These are phyloP conservation scores for Drosophila lutescens DNA, from an alignment of 2,888 invertebrate genomes.

Conservation along the genomic window DNA sequence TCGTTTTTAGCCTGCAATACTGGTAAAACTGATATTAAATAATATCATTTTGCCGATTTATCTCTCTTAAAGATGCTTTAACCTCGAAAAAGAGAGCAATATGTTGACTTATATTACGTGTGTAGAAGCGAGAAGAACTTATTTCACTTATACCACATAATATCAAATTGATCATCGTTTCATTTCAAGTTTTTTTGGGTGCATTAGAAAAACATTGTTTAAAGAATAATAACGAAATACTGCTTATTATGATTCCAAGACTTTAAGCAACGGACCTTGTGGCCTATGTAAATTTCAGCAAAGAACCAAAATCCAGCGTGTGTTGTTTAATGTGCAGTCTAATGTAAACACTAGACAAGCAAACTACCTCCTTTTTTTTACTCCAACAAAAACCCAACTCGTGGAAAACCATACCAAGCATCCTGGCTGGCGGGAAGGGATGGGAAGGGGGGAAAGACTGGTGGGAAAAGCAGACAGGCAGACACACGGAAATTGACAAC, in stretches of 20 bases:
- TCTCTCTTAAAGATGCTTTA: too few relatives aligned
- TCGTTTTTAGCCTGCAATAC: too few relatives aligned
- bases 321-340: conserved; percentile 20
- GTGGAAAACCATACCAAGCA: conserved; percentile 5
- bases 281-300: conserved; percentile 4
- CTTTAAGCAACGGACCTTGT: conserved; percentile 6
- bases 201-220: background rate
- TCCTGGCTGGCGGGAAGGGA: conserved; percentile 5
- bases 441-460: background rate
- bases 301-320: conserved; percentile 13
- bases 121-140: too few relatives aligned
- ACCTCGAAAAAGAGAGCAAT: too few relatives aligned
- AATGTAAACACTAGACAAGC: conserved; percentile 22
- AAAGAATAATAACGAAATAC: background rate
- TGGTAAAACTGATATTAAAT: too few relatives aligned
- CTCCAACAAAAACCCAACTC: background rate
- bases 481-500: conserved; percentile 66
- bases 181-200: too few relatives aligned
- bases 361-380: conserved; percentile 5
- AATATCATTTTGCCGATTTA: too few relatives aligned
- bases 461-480: conserved; percentile 23
- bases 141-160: too few relatives aligned
- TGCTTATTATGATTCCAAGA: background rate
- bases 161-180: too few relatives aligned
- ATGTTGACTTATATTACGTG: too few relatives aligned